These are phyloP conservation scores for Hybognathus amarus DNA, from an alignment of 2,797 vertebrate genomes.

Conservation along the genomic window DNA sequence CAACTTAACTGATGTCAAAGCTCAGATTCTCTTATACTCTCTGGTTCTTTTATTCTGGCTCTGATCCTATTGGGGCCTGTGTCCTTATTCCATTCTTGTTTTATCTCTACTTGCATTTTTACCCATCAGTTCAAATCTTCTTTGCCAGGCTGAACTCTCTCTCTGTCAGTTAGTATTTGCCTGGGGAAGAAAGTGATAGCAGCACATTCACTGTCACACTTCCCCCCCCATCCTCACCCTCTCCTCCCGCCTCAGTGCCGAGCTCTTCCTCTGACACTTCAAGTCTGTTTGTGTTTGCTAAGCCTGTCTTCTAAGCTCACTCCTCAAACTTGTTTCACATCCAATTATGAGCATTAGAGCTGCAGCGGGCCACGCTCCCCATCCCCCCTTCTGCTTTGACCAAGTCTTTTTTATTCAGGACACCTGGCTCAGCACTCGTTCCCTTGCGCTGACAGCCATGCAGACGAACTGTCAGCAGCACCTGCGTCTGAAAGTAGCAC, in stretches of 20 bases:
- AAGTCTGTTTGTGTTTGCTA: conserved; percentile 57
- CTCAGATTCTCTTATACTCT: neutral
- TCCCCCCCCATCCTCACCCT: neutral
- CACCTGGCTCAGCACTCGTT: conserved; percentile 37
- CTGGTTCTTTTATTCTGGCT: neutral
- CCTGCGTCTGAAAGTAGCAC: conserved; percentile 28
- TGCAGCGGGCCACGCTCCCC: conserved; percentile 52
- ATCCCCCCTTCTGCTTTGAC: conserved; percentile 26
- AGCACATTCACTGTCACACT: conserved; percentile 35
- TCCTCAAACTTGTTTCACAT: conserved; percentile 58
- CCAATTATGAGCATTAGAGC: conserved; percentile 67
- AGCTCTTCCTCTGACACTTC: conserved; percentile 37
- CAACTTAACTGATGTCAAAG: neutral
- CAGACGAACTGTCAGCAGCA: conserved; percentile 40
- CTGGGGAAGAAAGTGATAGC: conserved; percentile 39
- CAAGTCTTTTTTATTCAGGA: conserved; percentile 37
- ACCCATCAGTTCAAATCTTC: conserved; percentile 34
- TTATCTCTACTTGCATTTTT: conserved; percentile 3
- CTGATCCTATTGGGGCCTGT: neutral
- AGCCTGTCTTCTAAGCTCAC: conserved; percentile 55
- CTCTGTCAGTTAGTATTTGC: conserved; percentile 29
- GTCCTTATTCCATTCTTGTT: conserved; percentile 2
- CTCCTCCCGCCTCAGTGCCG: neutral
- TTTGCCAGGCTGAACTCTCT: conserved; percentile 24
- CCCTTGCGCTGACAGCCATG: neutral